These are phyloP conservation scores for Watsonalla binaria DNA, from an alignment of 2,888 invertebrate species.

Conservation along the genomic window DNA sequence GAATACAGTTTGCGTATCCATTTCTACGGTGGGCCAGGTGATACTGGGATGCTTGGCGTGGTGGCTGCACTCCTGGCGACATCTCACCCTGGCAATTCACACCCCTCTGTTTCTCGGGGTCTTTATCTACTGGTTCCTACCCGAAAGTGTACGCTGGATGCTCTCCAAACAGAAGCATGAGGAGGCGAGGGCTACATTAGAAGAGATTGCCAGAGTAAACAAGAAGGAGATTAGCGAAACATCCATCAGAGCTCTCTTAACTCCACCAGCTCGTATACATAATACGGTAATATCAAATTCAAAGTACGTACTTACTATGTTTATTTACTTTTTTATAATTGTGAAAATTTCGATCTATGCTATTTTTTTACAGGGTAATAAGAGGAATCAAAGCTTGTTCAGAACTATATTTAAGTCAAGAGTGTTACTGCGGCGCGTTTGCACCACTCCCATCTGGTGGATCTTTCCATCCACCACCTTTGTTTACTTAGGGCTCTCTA, in stretches of 20 bases:
- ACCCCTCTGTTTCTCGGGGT: conserved; percentile 83
- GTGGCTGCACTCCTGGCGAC: conserved; percentile 83
- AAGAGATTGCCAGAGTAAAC: conserved; percentile 81
- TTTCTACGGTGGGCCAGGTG: conserved; percentile 86
- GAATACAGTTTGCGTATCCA: conserved; percentile 82
- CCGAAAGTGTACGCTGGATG: conserved; percentile 87
- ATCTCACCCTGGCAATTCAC: conserved; percentile 81
- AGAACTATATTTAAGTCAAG: conserved; percentile 65
- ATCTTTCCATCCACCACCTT: conserved; percentile 87
- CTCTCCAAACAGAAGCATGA: conserved; percentile 81
- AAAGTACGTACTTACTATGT: too few relatives aligned
- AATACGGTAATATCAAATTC: conserved; percentile 8
- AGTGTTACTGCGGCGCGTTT: conserved; percentile 74
- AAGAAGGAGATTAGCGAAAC: conserved; percentile 76
- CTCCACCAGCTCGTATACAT: conserved; percentile 44
- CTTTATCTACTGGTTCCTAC: conserved; percentile 80
- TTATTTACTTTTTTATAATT: too few relatives aligned
- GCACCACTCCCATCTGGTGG: conserved; percentile 87
- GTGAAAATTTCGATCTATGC: too few relatives aligned
- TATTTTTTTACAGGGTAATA: conserved; percentile 11
- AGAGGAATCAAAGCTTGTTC: conserved; percentile 24
- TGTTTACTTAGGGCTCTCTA: conserved; percentile 88
- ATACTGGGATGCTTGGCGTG: conserved; percentile 83
- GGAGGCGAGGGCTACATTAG: conserved; percentile 79
- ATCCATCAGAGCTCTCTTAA: conserved; percentile 58